phyloP scores from a whole-genome alignment of 2,888 invertebrate species.

The Glyphotaelius pellucidus region DNA sequence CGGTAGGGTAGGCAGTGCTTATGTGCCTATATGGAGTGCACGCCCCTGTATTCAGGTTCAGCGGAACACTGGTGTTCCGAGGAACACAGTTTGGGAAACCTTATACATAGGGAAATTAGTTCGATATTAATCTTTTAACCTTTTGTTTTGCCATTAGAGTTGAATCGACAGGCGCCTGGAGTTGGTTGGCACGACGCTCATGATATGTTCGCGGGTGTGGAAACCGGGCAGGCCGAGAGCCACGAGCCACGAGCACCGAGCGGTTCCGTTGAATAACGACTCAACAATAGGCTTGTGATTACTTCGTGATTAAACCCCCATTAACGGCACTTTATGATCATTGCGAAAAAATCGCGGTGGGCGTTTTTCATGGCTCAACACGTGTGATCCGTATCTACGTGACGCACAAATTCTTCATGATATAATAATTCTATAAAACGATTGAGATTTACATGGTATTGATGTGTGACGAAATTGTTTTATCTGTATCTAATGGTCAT shows the following conservation, averaged over 20 bases:
- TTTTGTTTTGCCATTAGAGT: conserved; percentile 28
- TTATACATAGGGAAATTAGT: background rate
- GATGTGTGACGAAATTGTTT: background rate
- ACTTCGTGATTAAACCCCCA: conserved; percentile 28
- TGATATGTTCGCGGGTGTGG: conserved; percentile 23
- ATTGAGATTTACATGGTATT: background rate
- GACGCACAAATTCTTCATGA: background rate
- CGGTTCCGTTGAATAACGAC: conserved; percentile 15
- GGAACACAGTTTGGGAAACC: too few species aligned
- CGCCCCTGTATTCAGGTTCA: too few species aligned
- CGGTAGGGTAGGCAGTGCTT: too few species aligned
- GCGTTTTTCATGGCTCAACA: conserved; percentile 36
- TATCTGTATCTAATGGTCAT: background rate
- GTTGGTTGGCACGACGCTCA: conserved; percentile 8
- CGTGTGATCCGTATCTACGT: conserved; percentile 15
- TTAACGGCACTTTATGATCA: conserved; percentile 8
- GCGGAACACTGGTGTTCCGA: too few species aligned
- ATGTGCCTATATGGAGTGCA: too few species aligned
- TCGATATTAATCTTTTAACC: conserved; percentile 40
- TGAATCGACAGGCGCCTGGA: conserved; percentile 25
- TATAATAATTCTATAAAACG: background rate
- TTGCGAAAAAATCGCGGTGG: conserved; percentile 14
- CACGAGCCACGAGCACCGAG: background rate
- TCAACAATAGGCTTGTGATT: conserved; percentile 32
- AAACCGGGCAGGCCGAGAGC: background rate